Conservation (phyloP, 2,888 invertebrate species). For the Xanthorhoe spadicearia region DNA sequence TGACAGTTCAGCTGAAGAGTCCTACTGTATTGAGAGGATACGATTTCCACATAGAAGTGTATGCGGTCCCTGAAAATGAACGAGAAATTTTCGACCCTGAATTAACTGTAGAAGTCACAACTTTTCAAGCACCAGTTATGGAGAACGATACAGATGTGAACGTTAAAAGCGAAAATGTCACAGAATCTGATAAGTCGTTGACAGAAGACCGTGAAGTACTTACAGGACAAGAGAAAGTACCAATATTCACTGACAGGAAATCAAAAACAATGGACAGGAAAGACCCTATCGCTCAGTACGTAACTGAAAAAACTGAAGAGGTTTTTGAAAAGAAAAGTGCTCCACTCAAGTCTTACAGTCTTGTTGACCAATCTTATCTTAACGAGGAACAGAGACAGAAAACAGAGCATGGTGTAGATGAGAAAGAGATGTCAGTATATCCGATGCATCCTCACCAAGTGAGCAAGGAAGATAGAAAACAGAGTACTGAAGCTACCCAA, state of each 20-base stretch:
- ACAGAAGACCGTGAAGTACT: conserved; percentile 1
- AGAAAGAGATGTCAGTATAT: background rate
- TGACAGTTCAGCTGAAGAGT: conserved; percentile 72
- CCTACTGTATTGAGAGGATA: conserved; percentile 72
- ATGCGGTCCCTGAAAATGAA: conserved; percentile 47
- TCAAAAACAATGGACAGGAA: conserved; percentile 12
- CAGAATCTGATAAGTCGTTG: background rate
- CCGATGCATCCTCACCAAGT: background rate
- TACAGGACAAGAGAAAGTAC: conserved; percentile 14
- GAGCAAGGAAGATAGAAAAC: background rate
- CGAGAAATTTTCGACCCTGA: conserved; percentile 10
- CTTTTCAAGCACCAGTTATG: conserved; percentile 4
- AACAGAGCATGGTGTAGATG: background rate
- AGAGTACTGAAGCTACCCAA: background rate
- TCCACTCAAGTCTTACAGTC: background rate
- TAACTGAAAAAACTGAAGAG: conserved; percentile 10
- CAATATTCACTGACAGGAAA: conserved; percentile 7
- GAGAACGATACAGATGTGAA: conserved; percentile 28
- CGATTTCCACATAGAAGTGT: conserved; percentile 69
- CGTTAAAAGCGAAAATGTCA: conserved; percentile 4
- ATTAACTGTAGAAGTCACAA: conserved; percentile 4
- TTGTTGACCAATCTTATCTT: background rate
- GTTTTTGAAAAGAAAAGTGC: background rate
- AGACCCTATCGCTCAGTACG: conserved; percentile 20
- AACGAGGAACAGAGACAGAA: background rate